Evolutionary conservation across 2,888 invertebrate species (phyloP), one percentile per base, ranked within the genome.

Genomic region (Shargacucullia verbasci): DNA sequence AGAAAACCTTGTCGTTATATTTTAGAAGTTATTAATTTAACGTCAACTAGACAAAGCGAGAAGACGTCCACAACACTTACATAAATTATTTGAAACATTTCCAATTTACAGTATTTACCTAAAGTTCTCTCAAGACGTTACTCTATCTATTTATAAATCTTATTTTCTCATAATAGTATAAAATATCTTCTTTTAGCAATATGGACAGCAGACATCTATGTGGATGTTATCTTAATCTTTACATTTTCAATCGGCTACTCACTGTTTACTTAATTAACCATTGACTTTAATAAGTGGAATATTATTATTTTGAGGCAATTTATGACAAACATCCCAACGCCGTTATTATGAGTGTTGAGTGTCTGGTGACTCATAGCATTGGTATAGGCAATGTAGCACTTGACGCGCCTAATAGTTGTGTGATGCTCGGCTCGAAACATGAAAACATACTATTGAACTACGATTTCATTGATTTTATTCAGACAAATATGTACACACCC

Each of bases 401-500:
- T 11, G 13, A 46, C 46, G 40, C 59, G 58, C 60, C 49, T 49
- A 46, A 52, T n/a, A n/a, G n/a, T 64, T 69, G 77, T 78, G 79
- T 79, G 82, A 82, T 78, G 79, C 75, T 76, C 73, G 33, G 71
- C 81, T 73, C 67, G 34, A 75, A 79, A 81, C 67, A 78, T 70
- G 65, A 83, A 83, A 84, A 80, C 67, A 80, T 74, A 82, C 68
- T 76, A 76, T 80, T 66, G 35, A 80, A 78, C 73, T 79, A 83
- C 73, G 78, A 86, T 83, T 79, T 81, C 74, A 85, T 81, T 80
- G 82, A 85, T 87, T 65, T 86, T 84, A 84, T 83, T 83, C 71
- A 81, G 80, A 83, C 78, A 81, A 83, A 81, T 87, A 89, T 91
- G 83, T 90, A 92, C 91, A 90, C 74, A 81, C 79, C 78, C 79